phyloP scores from a whole-genome alignment of 2,888 invertebrate genomes.

The Agrotis puta region DNA sequence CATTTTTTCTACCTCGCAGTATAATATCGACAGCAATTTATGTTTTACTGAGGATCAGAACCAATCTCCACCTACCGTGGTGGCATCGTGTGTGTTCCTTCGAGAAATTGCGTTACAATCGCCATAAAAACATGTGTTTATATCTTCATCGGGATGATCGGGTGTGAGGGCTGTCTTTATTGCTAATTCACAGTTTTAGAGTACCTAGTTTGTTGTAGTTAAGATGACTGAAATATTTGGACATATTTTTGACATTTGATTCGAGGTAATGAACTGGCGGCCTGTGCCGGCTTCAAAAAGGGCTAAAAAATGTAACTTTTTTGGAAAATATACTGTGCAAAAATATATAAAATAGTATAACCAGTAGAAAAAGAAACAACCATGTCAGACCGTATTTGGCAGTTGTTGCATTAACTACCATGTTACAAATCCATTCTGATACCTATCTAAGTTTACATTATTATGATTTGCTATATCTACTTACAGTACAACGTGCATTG shows the following conservation, averaged over 20 bases:
- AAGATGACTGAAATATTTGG: neutral
- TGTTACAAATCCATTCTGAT: neutral
- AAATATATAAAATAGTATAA: no score
- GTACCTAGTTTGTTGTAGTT: constrained; percentile 55
- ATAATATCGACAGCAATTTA: constrained; percentile 65
- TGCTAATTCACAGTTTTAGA: constrained; percentile 61
- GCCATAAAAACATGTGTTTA: constrained; percentile 72
- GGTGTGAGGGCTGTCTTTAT: constrained; percentile 63
- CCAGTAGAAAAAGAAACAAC: neutral
- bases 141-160: constrained; percentile 69
- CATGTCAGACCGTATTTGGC: neutral
- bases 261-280: no score
- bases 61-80: constrained; percentile 60
- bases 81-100: constrained; percentile 68
- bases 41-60: constrained; percentile 56
- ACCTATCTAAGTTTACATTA: no score
- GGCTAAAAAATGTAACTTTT: no score
- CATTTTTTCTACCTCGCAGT: constrained; percentile 54
- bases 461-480: neutral
- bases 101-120: constrained; percentile 68
- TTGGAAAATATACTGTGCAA: no score
- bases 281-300: no score
- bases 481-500: neutral
- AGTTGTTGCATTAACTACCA: neutral
- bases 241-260: no score